These are phyloP conservation scores for Buceros bicornis DNA, from an alignment of 2,797 vertebrate species.

Conservation along the genomic window DNA sequence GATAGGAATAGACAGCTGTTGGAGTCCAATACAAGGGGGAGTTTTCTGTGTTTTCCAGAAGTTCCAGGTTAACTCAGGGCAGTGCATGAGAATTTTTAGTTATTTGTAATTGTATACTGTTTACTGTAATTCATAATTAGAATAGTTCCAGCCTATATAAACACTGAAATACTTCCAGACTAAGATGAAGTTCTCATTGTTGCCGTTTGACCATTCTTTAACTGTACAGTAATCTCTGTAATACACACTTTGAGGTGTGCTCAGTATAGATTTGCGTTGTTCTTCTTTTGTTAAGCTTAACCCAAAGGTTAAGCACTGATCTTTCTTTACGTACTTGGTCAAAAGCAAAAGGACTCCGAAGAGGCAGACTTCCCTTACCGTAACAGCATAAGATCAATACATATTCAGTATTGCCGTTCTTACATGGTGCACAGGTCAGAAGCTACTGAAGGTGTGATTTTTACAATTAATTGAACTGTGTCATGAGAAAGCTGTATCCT, in stretches of 20 bases:
- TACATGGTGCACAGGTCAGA: not conserved
- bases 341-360: not conserved
- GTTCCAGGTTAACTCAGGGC: not conserved
- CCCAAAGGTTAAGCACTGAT: not conserved
- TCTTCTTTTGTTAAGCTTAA: not conserved
- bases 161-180: not conserved
- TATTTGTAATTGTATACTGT: not conserved
- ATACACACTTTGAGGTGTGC: not conserved
- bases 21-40: not conserved
- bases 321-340: not conserved
- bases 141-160: not conserved
- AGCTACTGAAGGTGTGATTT: not conserved
- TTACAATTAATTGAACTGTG: not conserved
- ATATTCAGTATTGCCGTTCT: not conserved
- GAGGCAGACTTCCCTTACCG: accelerated
- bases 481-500: not conserved
- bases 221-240: not conserved
- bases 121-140: not conserved
- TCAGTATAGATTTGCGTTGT: not conserved
- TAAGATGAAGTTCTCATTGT: not conserved
- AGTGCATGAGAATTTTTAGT: not conserved
- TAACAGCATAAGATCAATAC: not conserved
- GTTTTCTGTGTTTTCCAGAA: not conserved
- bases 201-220: not conserved
- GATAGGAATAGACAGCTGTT: not conserved